Evolutionary conservation across 2,113 vertebrate genomes (phyloP).

Genomic region (Trichechus manatus): DNA sequence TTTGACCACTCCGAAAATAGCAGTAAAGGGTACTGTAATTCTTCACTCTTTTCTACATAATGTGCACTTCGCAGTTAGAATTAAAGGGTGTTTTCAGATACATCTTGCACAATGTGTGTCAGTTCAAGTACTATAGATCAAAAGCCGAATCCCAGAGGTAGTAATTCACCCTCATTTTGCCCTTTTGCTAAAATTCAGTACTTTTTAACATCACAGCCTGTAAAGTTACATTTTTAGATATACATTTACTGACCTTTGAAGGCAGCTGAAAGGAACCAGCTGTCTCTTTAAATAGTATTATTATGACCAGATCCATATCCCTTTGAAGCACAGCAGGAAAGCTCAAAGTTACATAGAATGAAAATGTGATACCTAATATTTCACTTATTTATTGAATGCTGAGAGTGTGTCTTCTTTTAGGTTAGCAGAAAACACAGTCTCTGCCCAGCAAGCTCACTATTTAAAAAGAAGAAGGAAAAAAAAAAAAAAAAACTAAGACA

Average conservation of each 20-base stretch:
- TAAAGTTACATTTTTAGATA: slow-evolving; percentile 35
- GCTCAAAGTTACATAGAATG: slow-evolving; percentile 14
- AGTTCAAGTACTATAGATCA: neutral
- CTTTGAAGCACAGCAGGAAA: slow-evolving; percentile 20
- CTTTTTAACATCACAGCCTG: neutral
- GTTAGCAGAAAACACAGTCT: neutral
- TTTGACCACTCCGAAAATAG: neutral
- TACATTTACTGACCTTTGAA: neutral
- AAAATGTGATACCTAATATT: slow-evolving; percentile 4
- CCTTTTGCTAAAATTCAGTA: neutral
- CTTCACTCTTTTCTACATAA: neutral
- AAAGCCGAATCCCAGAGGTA: neutral
- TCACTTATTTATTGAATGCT: neutral
- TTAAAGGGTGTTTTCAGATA: neutral
- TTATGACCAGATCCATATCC: neutral
- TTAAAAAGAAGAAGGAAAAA: neutral
- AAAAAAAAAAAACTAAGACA: neutral
- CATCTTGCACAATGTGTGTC: neutral
- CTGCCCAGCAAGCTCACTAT: neutral
- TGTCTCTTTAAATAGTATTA: slow-evolving; percentile 20
- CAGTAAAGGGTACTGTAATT: neutral
- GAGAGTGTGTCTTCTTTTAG: neutral
- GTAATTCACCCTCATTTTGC: slow-evolving; percentile 15
- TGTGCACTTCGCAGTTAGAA: neutral
- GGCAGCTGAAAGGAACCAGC: neutral